Evolutionary conservation across 2,888 invertebrate species (phyloP), one percentile per base, ranked within the genome.

Genomic region (Ornithoptera alexandrae): DNA sequence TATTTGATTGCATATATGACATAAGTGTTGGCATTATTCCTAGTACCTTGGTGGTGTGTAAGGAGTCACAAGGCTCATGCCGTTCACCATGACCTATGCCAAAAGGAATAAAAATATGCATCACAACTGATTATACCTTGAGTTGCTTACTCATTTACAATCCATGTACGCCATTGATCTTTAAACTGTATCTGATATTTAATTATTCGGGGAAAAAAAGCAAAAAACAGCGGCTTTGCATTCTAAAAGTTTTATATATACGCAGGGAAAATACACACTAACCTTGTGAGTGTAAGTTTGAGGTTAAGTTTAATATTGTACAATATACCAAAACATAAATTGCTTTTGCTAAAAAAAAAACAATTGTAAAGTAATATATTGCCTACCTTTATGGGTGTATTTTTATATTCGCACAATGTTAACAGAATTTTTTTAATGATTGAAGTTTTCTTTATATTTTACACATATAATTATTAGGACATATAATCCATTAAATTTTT

Each of bases 31-130:
- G 74, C 74, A 71, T 65, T 69, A 71, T 61, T 73, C 76, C 75
- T 75, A 72, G 67, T 60, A 68, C 73, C 74, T 68, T 72, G 66
- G 67, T 70, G 67, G 46, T 64, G 63, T 50, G 64, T 67, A 69
- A 73, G 73, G 72, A 71, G 74, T 72, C 72, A 72, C 80, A 81
- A 78, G 79, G 79, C 74, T 78, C 76, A 73, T 73, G 81, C 73
- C 65, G 85, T 78, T 86, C 67, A 69, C 84, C 84, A 60, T 83
- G 84, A 82, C 84, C 82, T 75, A 71, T 69, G 72, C 76, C 73
- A 73, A 75, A 75, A 72, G 53, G 64, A 60, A 62, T 62, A 68
- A 67, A 70, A 70, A 65, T 71, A 71, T 71, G 67, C 68, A 72
- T 69, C 67, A 68, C 68, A 61, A 70, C 62, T 63, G 71, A 72